These are phyloP conservation scores for Aphrophora alni DNA, from an alignment of 2,888 invertebrate genomes.

Conservation along the genomic window DNA sequence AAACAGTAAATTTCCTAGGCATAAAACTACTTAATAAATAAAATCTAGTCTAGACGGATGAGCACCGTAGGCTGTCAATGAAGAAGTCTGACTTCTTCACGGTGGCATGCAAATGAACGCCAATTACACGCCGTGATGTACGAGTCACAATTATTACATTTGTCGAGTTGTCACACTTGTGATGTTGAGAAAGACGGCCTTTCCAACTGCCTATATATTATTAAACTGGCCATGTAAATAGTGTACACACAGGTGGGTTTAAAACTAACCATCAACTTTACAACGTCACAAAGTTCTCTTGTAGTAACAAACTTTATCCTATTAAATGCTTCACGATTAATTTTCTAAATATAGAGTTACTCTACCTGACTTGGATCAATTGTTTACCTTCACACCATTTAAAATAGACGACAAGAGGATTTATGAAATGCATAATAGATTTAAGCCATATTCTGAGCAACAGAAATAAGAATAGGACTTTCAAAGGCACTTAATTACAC, in stretches of 20 bases:
- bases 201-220: neutral
- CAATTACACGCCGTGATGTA: neutral
- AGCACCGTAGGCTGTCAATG: conserved; percentile 4
- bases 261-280: too few species aligned
- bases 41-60: neutral
- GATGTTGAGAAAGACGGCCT: neutral
- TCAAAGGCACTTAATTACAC: too few species aligned
- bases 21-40: neutral
- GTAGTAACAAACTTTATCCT: too few species aligned
- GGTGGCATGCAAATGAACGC: conserved; percentile 5
- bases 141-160: neutral
- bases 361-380: too few species aligned
- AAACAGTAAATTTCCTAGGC: neutral
- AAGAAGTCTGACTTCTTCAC: neutral
- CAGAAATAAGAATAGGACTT: too few species aligned
- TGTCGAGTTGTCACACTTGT: neutral
- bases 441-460: too few species aligned
- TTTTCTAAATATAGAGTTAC: too few species aligned
- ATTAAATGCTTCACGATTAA: too few species aligned
- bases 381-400: too few species aligned
- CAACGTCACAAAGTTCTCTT: too few species aligned
- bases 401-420: too few species aligned
- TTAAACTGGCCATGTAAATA: neutral
- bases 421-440: too few species aligned
- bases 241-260: neutral